Conservation (phyloP, 2,797 vertebrate genomes). For the Ctenopoma kingsleyae region DNA sequence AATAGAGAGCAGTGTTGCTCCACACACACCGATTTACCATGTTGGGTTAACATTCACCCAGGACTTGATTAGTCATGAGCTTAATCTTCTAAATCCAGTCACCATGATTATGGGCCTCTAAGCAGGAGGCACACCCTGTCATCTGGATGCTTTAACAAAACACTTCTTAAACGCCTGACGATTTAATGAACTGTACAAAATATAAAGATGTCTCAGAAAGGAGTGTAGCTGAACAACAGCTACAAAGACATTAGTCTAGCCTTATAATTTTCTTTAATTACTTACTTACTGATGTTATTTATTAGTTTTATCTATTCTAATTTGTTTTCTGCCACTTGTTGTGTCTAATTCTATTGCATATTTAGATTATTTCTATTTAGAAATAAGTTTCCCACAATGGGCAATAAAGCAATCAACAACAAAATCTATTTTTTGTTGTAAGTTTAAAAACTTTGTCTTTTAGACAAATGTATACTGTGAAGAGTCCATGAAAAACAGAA, state of each 20-base stretch:
- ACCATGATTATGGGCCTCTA: constrained; percentile 60
- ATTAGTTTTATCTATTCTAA: constrained; percentile 5
- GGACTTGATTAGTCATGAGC: constrained; percentile 73
- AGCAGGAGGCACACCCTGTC: constrained; percentile 35
- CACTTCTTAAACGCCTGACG: constrained; percentile 20
- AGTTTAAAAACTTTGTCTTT: too few relatives aligned
- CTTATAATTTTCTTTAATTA: not conserved
- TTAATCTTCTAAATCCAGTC: constrained; percentile 80
- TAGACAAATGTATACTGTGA: too few relatives aligned
- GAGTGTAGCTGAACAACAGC: not conserved
- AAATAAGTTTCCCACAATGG: too few relatives aligned
- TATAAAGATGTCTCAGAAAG: not conserved
- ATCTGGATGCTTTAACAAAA: constrained; percentile 11
- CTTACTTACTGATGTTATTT: not conserved
- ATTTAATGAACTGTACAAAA: constrained; percentile 7
- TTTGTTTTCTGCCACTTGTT: constrained; percentile 9
- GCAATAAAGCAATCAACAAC: too few relatives aligned
- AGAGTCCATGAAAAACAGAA: not conserved
- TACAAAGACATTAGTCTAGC: not conserved
- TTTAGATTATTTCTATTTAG: not conserved
- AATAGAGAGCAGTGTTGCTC: constrained; percentile 9
- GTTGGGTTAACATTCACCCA: constrained; percentile 42
- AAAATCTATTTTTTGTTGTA: too few relatives aligned
- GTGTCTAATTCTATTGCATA: not conserved
- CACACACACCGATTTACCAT: constrained; percentile 27